Evolutionary conservation across 2,113 vertebrate genomes (phyloP).

Genomic region (Meleagris gallopavo): DNA sequence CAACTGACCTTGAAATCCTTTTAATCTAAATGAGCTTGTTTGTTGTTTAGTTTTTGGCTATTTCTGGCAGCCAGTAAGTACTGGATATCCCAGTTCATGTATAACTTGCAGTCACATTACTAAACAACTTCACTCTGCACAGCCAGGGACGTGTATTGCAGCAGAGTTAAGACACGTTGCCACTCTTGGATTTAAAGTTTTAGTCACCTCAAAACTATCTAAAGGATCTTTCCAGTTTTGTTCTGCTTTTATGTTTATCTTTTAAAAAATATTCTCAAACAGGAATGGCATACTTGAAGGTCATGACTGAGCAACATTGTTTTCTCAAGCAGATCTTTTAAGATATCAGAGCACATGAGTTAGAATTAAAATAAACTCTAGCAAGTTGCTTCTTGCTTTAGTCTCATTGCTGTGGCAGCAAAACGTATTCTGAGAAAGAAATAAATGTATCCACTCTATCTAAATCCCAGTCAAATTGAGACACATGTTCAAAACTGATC

Average conservation of each 20-base stretch:
- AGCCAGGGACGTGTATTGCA: not conserved
- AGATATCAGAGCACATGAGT: not conserved
- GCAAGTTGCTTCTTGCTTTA: slow-evolving; percentile 5
- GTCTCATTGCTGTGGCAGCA: not conserved
- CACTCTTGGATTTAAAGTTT: not conserved
- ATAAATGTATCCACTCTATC: not conserved
- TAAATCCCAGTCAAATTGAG: not conserved
- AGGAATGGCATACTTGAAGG: not conserved
- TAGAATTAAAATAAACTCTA: slow-evolving; percentile 11
- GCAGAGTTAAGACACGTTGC: not conserved
- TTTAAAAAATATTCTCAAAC: not conserved
- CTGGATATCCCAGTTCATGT: not conserved
- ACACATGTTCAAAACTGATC: not conserved
- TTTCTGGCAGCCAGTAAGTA: not conserved
- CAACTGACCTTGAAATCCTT: not conserved
- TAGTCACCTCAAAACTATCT: not conserved
- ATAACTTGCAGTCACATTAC: not conserved
- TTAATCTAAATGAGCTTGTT: not conserved
- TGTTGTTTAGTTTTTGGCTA: not conserved
- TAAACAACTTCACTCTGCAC: not conserved
- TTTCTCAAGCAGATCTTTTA: not conserved
- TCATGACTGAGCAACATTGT: not conserved
- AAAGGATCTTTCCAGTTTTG: not conserved
- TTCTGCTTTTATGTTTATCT: not conserved
- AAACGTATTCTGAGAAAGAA: slow-evolving; percentile 13